These are phyloP conservation scores for Zosterops hypoxanthus DNA, from an alignment of 2,113 vertebrate genomes.

Conservation along the genomic window DNA sequence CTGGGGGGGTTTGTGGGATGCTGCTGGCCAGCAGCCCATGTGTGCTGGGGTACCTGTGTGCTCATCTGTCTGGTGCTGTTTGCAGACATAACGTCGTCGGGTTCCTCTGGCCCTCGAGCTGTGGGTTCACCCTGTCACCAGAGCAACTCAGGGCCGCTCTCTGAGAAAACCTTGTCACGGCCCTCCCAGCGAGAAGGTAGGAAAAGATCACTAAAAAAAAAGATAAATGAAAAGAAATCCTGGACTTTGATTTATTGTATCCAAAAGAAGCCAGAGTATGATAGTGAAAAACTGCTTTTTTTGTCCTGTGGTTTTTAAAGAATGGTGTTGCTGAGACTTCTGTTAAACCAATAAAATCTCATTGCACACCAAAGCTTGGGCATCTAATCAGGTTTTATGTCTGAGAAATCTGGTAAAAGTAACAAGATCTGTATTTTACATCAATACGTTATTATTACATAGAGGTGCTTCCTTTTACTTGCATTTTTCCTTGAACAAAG, in stretches of 20 bases:
- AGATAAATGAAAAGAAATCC: neutral
- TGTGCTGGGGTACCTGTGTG: neutral
- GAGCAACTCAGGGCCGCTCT: slow-evolving; percentile 75
- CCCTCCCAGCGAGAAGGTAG: slow-evolving; percentile 88
- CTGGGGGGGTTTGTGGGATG: neutral
- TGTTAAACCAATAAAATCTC: neutral
- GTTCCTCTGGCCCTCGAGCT: slow-evolving; percentile 77
- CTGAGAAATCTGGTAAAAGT: neutral
- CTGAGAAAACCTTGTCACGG: slow-evolving; percentile 85
- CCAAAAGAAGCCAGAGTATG: neutral
- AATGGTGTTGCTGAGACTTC: neutral
- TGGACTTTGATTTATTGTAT: neutral
- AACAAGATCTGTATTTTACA: neutral
- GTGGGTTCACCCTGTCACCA: slow-evolving; percentile 85
- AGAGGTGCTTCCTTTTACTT: neutral
- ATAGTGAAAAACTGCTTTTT: accelerated
- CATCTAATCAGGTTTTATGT: neutral
- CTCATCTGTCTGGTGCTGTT: neutral
- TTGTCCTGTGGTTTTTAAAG: neutral
- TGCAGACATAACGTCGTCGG: slow-evolving; percentile 71
- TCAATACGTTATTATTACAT: accelerated
- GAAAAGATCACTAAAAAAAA: neutral
- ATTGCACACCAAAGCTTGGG: neutral
- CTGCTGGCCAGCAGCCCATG: neutral
- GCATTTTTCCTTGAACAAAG: neutral